phyloP scores from a whole-genome alignment of 1,140 invertebrate species.

The Plectrocnemia conspersa region DNA sequence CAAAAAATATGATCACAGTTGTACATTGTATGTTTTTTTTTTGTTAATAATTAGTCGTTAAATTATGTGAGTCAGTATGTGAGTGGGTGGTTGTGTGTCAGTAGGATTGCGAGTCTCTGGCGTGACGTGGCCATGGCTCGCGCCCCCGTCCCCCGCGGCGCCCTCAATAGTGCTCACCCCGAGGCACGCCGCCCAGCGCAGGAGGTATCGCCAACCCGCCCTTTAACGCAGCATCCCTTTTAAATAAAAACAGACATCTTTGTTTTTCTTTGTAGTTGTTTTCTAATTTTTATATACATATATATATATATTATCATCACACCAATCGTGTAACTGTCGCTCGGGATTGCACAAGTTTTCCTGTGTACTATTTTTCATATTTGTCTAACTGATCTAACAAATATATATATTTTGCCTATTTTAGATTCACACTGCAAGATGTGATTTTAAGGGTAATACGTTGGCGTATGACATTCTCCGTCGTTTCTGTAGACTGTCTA shows the following conservation, averaged over 20 bases:
- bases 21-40: too few species aligned
- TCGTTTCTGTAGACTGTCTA: too few species aligned
- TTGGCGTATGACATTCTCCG: slow-evolving; percentile 2
- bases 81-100: slow-evolving; percentile 44
- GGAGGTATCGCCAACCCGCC: slow-evolving; percentile 41
- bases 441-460: slow-evolving; percentile 30
- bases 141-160: slow-evolving; percentile 50
- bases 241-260: slow-evolving; percentile 9
- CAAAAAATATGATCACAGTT: too few species aligned
- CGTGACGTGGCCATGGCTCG: slow-evolving; percentile 53
- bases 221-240: slow-evolving; percentile 27
- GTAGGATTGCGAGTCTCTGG: slow-evolving; percentile 58
- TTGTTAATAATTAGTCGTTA: too few species aligned
- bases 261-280: slow-evolving; percentile 24
- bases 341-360: slow-evolving; percentile 35
- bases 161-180: slow-evolving; percentile 45
- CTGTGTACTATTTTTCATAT: slow-evolving; percentile 34
- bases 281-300: slow-evolving; percentile 29
- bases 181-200: slow-evolving; percentile 41
- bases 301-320: slow-evolving; percentile 24
- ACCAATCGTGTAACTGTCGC: slow-evolving; percentile 32
- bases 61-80: slow-evolving; percentile 19
- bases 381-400: slow-evolving; percentile 34
- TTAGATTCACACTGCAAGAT: slow-evolving; percentile 34
- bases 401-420: slow-evolving; percentile 28